A percentile compares a stretch with the other conserved stretches of the same genome.
These are phyloP conservation scores for Cynoglossus semilaevis DNA, from an alignment of 2,113 vertebrate species.

Conservation along the genomic window DNA sequence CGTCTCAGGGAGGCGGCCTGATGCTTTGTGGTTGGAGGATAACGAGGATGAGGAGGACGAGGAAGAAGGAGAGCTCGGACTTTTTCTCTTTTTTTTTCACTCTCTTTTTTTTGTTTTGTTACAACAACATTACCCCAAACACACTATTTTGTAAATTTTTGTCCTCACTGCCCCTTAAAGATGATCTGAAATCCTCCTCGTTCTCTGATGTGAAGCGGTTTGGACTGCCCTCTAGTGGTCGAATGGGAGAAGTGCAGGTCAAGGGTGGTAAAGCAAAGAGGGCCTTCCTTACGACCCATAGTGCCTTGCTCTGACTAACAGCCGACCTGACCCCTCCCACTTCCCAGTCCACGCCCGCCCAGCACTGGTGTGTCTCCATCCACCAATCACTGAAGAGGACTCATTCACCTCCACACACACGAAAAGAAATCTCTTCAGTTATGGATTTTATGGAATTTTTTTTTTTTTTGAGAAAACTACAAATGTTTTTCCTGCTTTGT, in stretches of 20 bases:
- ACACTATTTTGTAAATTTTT: constrained; percentile 15
- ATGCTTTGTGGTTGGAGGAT: constrained; percentile 57
- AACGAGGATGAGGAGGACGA: constrained; percentile 57
- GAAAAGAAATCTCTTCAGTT: constrained; percentile 24
- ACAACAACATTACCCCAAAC: constrained; percentile 34
- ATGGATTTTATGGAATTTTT: constrained; percentile 13
- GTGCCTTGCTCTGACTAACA: constrained; percentile 74
- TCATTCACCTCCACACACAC: constrained; percentile 17
- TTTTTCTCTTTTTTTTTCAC: too few species aligned
- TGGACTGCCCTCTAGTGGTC: constrained; percentile 56
- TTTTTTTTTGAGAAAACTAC: constrained; percentile 42
- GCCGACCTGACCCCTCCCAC: constrained; percentile 53
- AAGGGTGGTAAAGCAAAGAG: constrained; percentile 46
- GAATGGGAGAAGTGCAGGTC: constrained; percentile 46
- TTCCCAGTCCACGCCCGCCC: constrained; percentile 13
- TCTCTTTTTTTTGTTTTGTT: too few species aligned
- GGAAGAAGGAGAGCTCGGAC: background rate
- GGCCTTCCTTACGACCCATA: constrained; percentile 41
- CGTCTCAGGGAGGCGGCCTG: constrained; percentile 73
- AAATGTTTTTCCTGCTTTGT: constrained; percentile 38
- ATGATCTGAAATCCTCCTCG: constrained; percentile 41
- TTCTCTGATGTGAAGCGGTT: constrained; percentile 35
- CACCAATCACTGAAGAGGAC: constrained; percentile 43
- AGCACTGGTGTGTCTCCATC: constrained; percentile 27
- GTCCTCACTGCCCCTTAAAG: constrained; percentile 5